These are phyloP conservation scores for Syncerus caffer DNA, from an alignment of 2,797 vertebrate genomes.

Conservation along the genomic window DNA sequence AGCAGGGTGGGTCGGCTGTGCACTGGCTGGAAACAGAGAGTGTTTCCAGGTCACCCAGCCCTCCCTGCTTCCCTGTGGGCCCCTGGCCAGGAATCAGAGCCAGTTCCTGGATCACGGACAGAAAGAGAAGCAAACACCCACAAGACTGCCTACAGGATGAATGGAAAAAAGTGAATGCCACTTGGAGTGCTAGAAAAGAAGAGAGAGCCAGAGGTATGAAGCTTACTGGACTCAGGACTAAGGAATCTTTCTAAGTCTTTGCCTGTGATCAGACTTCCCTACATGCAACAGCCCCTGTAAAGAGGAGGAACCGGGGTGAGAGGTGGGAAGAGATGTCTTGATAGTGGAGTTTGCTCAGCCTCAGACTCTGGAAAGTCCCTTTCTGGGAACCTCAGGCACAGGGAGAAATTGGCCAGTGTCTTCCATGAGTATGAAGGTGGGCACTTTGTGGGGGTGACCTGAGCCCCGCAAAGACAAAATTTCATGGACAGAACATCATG, in stretches of 20 bases:
- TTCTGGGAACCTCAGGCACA: background rate
- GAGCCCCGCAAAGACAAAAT: background rate
- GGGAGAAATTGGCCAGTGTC: background rate
- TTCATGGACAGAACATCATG: background rate
- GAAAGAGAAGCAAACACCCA: background rate
- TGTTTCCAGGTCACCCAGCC: background rate
- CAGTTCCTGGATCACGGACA: background rate
- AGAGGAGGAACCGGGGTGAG: background rate
- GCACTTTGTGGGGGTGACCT: background rate
- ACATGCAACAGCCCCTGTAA: background rate
- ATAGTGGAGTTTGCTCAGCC: background rate
- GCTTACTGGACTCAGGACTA: fast-evolving
- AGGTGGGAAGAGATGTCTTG: background rate
- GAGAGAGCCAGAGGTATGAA: background rate
- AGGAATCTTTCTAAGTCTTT: background rate
- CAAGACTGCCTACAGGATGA: background rate
- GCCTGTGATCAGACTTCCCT: background rate
- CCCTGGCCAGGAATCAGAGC: background rate
- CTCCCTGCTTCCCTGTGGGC: background rate
- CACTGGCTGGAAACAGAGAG: background rate
- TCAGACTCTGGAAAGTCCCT: background rate
- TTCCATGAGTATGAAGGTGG: background rate
- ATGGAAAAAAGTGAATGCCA: background rate
- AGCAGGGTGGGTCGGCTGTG: background rate
- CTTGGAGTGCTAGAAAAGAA: background rate